Conservation (phyloP, 2,888 invertebrate species). For the Epinotia bilunana region DNA sequence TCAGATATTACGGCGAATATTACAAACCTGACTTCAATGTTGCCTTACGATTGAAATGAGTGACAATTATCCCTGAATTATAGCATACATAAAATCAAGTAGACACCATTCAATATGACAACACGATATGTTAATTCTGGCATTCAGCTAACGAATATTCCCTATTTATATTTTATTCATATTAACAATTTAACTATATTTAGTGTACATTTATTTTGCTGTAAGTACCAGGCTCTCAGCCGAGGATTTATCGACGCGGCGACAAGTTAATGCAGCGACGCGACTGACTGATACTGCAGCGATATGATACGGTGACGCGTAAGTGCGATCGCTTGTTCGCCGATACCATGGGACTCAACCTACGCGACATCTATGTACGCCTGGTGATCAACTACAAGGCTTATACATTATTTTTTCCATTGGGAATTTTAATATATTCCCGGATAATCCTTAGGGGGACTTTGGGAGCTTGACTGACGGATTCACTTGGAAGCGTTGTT, state of each 20-base stretch:
- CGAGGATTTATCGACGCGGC: constrained; percentile 77
- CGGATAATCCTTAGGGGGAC: constrained; percentile 2
- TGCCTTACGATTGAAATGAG: constrained; percentile 7
- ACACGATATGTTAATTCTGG: constrained; percentile 9
- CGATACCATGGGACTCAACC: constrained; percentile 70
- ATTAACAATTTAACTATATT: constrained; percentile 12
- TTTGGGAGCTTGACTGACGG: constrained; percentile 14
- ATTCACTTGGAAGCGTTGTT: constrained; percentile 8
- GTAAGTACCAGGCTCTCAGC: constrained; percentile 69
- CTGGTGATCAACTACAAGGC: constrained; percentile 49
- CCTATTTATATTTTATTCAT: constrained; percentile 8
- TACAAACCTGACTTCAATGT: not conserved
- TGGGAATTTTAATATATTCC: constrained; percentile 49
- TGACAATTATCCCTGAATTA: not conserved
- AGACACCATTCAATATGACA: constrained; percentile 3
- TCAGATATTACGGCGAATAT: not conserved
- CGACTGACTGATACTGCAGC: constrained; percentile 80
- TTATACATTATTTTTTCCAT: constrained; percentile 63
- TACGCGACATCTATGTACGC: constrained; percentile 41
- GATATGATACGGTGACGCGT: constrained; percentile 79
- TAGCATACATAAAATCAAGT: not conserved
- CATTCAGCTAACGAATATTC: constrained; percentile 1
- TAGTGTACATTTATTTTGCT: constrained; percentile 45
- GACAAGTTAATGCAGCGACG: constrained; percentile 81
- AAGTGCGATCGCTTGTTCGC: constrained; percentile 83